Conservation (phyloP, 1,140 invertebrate genomes). For the Cotesia typhae region DNA sequence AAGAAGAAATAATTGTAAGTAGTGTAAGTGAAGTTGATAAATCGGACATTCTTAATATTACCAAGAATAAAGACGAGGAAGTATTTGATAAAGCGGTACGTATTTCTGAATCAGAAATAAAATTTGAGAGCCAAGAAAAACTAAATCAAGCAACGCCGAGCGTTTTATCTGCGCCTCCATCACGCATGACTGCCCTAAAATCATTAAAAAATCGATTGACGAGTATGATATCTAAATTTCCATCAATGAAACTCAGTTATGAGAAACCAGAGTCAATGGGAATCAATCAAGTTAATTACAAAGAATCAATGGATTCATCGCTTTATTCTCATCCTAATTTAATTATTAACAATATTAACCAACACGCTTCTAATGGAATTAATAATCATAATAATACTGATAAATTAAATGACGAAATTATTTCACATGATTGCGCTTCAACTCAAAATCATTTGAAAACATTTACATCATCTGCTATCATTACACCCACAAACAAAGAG, state of each 20-base stretch:
- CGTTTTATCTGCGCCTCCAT: slow-evolving; percentile 6
- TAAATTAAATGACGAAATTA: neutral
- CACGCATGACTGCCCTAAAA: slow-evolving; percentile 36
- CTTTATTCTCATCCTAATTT: neutral
- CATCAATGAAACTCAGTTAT: slow-evolving; percentile 24
- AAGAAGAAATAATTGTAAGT: neutral
- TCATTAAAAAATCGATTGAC: slow-evolving; percentile 38
- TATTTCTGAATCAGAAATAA: slow-evolving; percentile 11
- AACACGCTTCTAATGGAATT: neutral
- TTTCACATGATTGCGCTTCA: neutral
- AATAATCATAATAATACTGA: slow-evolving; percentile 11
- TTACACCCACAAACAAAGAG: slow-evolving; percentile 3
- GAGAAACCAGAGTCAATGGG: slow-evolving; percentile 5
- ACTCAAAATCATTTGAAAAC: slow-evolving; percentile 16
- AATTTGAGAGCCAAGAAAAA: neutral
- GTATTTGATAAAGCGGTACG: slow-evolving; percentile 21
- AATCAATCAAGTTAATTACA: slow-evolving; percentile 6
- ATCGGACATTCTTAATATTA: neutral
- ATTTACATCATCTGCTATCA: slow-evolving; percentile 13
- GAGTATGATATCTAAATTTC: slow-evolving; percentile 41
- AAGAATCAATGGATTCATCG: slow-evolving; percentile 7
- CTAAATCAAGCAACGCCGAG: neutral
- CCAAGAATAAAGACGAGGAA: neutral
- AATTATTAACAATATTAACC: neutral
- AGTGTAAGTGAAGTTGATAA: neutral